These are phyloP conservation scores for Phoebastria nigripes DNA, from an alignment of 2,797 vertebrate species.

Conservation along the genomic window DNA sequence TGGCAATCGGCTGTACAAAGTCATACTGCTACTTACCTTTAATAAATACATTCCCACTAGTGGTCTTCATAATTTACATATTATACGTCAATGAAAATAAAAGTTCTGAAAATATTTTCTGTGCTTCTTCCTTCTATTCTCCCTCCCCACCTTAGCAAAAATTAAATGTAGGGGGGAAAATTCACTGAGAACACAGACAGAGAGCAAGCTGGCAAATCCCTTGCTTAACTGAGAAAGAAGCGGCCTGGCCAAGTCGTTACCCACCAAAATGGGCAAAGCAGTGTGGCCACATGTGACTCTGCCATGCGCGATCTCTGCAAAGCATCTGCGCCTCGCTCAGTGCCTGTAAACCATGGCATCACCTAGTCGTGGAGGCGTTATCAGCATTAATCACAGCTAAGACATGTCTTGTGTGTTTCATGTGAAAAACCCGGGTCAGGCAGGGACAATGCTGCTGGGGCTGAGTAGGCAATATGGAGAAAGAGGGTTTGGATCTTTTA, in stretches of 20 bases:
- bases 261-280: background rate
- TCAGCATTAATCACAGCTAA: background rate
- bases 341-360: background rate
- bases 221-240: background rate
- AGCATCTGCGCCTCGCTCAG: background rate
- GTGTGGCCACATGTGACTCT: background rate
- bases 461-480: background rate
- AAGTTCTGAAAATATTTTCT: background rate
- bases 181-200: background rate
- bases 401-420: background rate
- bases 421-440: rapidly evolving
- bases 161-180: background rate
- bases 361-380: background rate
- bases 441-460: background rate
- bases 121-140: background rate
- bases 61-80: background rate
- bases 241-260: background rate
- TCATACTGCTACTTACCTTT: background rate
- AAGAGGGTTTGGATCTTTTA: background rate
- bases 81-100: background rate
- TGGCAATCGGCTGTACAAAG: background rate
- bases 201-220: background rate
- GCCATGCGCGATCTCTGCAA: rapidly evolving
- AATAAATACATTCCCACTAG: background rate
- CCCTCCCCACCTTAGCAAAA: background rate